phyloP scores from a whole-genome alignment of 2,888 invertebrate species.

The Drosophila buzzatii region DNA sequence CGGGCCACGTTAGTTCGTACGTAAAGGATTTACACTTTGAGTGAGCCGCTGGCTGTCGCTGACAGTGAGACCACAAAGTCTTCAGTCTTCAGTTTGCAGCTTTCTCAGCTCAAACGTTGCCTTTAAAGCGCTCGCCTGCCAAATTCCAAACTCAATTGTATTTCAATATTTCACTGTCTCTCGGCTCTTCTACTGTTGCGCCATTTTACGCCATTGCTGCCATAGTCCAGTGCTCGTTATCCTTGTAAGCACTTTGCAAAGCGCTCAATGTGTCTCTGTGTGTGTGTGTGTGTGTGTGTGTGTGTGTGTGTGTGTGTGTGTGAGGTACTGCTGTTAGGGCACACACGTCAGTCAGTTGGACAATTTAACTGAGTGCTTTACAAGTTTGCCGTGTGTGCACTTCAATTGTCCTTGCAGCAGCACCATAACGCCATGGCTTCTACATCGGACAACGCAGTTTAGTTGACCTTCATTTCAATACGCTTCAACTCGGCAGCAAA shows the following conservation, averaged over 20 bases:
- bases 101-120: constrained; percentile 7
- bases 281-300: too few relatives aligned
- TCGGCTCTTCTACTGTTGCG: constrained; percentile 58
- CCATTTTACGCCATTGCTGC: constrained; percentile 60
- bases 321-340: constrained; percentile 18
- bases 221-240: constrained; percentile 60
- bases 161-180: constrained; percentile 81
- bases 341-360: constrained; percentile 58
- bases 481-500: constrained; percentile 3
- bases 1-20: constrained; percentile 48
- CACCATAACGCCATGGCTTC: constrained; percentile 22
- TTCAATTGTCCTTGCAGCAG: constrained; percentile 71
- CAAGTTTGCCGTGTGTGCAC: constrained; percentile 37
- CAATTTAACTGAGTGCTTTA: constrained; percentile 76
- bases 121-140: constrained; percentile 34
- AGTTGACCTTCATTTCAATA: constrained; percentile 28
- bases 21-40: constrained; percentile 69
- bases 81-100: constrained; percentile 36
- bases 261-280: too few relatives aligned
- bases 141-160: constrained; percentile 69
- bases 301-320: background rate
- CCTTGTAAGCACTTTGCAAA: constrained; percentile 72
- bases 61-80: constrained; percentile 69
- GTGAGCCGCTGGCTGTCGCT: constrained; percentile 29
- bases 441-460: constrained; percentile 57